Evolutionary conservation across 2,888 invertebrate genomes (phyloP).

Genomic region (Monoplex corrugatus): DNA sequence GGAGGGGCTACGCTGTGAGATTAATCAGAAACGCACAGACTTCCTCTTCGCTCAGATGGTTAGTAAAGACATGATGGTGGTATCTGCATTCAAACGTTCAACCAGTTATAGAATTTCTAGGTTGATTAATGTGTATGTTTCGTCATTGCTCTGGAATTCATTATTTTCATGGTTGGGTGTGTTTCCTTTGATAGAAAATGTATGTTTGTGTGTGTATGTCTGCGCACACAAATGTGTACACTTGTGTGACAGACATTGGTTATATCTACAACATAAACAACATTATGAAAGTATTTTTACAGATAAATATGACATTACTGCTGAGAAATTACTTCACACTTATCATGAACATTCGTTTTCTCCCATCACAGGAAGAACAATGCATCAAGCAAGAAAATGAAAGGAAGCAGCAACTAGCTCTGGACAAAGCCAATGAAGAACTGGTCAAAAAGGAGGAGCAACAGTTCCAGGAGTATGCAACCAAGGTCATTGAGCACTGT

Average conservation of each 20-base stretch:
- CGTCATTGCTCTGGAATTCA: no score
- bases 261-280: no score
- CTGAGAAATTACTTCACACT: no score
- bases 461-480: constrained; percentile 81
- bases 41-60: constrained; percentile 77
- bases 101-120: no score
- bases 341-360: neutral
- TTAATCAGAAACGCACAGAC: constrained; percentile 67
- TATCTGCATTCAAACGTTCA: no score
- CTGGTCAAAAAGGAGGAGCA: constrained; percentile 78
- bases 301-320: no score
- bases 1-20: constrained; percentile 65
- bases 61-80: constrained; percentile 60
- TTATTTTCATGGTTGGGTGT: neutral
- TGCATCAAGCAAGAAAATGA: constrained; percentile 61
- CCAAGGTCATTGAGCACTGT: constrained; percentile 80
- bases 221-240: neutral
- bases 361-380: constrained; percentile 58
- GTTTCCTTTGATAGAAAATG: neutral
- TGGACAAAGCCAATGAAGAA: constrained; percentile 76
- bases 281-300: no score
- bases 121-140: no score
- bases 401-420: constrained; percentile 66
- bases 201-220: neutral
- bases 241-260: neutral